Percentiles rank a stretch among this genome's conserved stretches.
Evolutionary conservation across 2,113 vertebrate genomes (phyloP).

Genomic region (Saguinus midas): DNA sequence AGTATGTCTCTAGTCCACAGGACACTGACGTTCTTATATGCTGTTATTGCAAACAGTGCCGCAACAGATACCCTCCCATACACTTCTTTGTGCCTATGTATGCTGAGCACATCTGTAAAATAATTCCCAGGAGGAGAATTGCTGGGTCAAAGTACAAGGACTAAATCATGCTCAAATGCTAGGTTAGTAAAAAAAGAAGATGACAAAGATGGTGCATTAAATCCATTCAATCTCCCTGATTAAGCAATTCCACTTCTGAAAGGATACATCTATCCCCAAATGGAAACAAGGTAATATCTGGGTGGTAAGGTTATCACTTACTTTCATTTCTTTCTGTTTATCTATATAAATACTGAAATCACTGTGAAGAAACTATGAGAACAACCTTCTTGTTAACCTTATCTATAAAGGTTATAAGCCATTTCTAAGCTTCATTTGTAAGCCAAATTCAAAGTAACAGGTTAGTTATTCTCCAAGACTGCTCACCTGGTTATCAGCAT

Average conservation of each 20-base stretch:
- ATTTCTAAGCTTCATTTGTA: neutral
- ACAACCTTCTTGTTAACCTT: neutral
- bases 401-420: neutral
- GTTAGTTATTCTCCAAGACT: neutral
- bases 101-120: neutral
- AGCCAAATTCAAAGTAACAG: neutral
- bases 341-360: slow-evolving; percentile 20
- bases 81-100: neutral
- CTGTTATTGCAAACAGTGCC: neutral
- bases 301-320: neutral
- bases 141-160: slow-evolving; percentile 8
- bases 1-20: neutral
- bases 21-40: neutral
- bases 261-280: neutral
- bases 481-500: slow-evolving; percentile 90
- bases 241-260: neutral
- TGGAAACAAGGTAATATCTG: neutral
- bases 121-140: neutral
- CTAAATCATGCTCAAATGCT: neutral
- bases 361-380: neutral
- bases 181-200: neutral
- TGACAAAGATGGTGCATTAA: neutral
- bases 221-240: slow-evolving; percentile 7
- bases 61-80: neutral
- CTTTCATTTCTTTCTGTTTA: slow-evolving; percentile 32